Evolutionary conservation across 2,113 vertebrate genomes (phyloP).

Genomic region (Ciconia stormi): DNA sequence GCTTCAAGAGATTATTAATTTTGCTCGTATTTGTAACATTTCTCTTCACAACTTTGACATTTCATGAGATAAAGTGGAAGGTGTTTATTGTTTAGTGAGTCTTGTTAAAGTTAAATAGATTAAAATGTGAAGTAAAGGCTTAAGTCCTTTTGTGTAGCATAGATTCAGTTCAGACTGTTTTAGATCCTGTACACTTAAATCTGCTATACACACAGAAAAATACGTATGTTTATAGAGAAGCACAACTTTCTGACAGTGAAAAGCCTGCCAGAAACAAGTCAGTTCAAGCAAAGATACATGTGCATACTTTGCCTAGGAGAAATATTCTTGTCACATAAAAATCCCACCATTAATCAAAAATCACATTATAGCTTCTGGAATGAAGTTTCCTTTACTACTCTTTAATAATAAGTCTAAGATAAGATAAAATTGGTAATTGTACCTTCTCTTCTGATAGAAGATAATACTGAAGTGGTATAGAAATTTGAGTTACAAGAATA

Average conservation of each 20-base stretch:
- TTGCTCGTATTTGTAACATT: neutral
- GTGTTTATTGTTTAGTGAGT: neutral
- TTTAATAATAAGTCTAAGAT: conserved; percentile 80
- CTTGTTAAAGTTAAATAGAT: conserved; percentile 44
- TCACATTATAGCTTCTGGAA: conserved; percentile 82
- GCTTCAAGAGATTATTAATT: neutral
- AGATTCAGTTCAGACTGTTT: neutral
- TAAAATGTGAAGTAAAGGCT: neutral
- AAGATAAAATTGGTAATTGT: conserved; percentile 86
- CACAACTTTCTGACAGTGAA: conserved; percentile 28
- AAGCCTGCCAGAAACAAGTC: conserved; percentile 70
- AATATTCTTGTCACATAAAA: conserved; percentile 88
- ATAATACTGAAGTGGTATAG: conserved; percentile 80
- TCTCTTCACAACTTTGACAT: neutral
- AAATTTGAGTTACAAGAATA: conserved; percentile 81
- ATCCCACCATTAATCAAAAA: conserved; percentile 84
- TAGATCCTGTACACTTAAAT: neutral
- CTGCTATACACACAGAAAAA: neutral
- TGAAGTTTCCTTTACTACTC: conserved; percentile 81
- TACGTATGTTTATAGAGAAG: neutral
- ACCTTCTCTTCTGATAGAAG: conserved; percentile 80
- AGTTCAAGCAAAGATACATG: conserved; percentile 70
- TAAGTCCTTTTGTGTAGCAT: neutral
- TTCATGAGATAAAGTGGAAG: neutral
- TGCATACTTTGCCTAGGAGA: conserved; percentile 72